These are phyloP conservation scores for Pygoscelis antarcticus DNA, from an alignment of 2,113 vertebrate genomes.

Conservation along the genomic window DNA sequence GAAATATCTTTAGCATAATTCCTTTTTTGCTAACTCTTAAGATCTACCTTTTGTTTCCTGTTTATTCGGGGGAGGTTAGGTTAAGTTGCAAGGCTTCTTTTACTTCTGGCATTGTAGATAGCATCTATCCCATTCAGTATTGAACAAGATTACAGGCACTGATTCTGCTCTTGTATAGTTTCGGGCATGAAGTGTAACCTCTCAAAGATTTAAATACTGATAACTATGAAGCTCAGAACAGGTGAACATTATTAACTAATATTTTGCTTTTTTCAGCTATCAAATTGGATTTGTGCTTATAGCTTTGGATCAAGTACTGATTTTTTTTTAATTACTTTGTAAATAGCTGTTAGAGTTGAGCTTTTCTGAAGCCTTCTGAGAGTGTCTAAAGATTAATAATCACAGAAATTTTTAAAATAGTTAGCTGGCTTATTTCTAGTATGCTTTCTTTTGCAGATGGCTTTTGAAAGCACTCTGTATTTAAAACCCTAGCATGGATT, in stretches of 20 bases:
- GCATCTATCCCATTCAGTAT: not conserved
- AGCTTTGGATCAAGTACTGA: not conserved
- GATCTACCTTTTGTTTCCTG: not conserved
- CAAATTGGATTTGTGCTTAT: not conserved
- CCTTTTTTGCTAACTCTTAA: not conserved
- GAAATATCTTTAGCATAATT: not conserved
- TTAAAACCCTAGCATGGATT: slow-evolving; percentile 39
- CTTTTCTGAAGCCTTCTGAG: slow-evolving; percentile 13
- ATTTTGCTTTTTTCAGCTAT: not conserved
- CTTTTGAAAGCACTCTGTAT: slow-evolving; percentile 45
- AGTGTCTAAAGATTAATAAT: not conserved
- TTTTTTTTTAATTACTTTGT: not conserved
- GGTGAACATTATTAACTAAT: not conserved
- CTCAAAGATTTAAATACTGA: not conserved
- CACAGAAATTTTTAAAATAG: not conserved
- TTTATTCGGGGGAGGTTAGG: not conserved
- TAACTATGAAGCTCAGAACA: not conserved
- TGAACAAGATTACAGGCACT: not conserved
- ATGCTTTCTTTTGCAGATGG: slow-evolving; percentile 39
- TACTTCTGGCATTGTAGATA: not conserved
- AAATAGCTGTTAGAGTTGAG: not conserved
- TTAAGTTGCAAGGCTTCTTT: not conserved
- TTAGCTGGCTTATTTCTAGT: slow-evolving; percentile 18
- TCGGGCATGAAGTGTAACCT: not conserved
- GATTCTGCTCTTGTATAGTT: not conserved